Evolutionary conservation across 2,797 vertebrate genomes (phyloP).

Genomic region (Bradypodion ventrale): DNA sequence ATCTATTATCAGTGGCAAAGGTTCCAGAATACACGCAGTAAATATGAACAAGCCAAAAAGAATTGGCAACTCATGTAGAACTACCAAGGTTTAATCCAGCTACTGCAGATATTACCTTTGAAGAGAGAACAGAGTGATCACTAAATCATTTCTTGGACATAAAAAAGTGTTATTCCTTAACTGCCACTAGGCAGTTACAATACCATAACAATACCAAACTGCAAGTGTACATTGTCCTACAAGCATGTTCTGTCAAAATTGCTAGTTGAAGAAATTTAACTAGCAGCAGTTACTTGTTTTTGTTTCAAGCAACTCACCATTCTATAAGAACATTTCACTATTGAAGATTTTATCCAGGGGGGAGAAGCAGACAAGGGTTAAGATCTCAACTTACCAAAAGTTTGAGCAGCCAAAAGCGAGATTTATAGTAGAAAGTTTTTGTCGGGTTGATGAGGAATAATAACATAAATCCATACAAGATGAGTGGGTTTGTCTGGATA

Average conservation of each 20-base stretch:
- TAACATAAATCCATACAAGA: conserved; percentile 94
- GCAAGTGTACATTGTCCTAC: not conserved
- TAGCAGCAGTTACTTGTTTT: no score
- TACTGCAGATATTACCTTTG: not conserved
- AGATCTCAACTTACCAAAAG: conserved; percentile 85
- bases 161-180: not conserved
- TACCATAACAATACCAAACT: not conserved
- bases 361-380: conserved; percentile 2
- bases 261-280: no score
- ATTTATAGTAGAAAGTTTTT: conserved; percentile 99
- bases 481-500: conserved; percentile 93
- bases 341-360: conserved; percentile 6
- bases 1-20: not conserved
- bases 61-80: not conserved
- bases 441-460: conserved; percentile 98
- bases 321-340: not conserved
- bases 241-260: conserved; percentile 27
- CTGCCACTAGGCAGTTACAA: not conserved
- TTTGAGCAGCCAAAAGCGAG: conserved; percentile 98
- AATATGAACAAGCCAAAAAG: not conserved
- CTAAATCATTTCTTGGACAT: not conserved
- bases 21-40: not conserved
- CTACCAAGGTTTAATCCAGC: not conserved
- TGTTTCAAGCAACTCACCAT: conserved; percentile 19
- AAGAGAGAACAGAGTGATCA: not conserved